phyloP scores from a whole-genome alignment of 2,797 vertebrate species.

The Sebastes variabilis region DNA sequence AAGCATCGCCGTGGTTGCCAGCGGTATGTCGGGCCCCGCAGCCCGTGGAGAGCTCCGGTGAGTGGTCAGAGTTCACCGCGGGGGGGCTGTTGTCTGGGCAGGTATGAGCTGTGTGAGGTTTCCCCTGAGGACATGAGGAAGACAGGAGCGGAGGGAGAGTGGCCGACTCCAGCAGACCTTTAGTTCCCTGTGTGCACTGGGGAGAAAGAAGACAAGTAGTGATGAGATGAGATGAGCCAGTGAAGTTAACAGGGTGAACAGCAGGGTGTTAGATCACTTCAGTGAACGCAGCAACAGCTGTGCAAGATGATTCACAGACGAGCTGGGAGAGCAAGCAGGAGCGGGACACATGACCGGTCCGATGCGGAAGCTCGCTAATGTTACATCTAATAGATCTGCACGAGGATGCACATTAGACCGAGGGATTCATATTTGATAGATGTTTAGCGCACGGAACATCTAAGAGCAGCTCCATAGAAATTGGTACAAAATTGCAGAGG shows the following conservation, averaged over 20 bases:
- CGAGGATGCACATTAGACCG: not conserved
- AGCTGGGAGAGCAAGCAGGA: not conserved
- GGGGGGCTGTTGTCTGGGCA: slow-evolving; percentile 32
- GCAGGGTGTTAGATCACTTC: slow-evolving; percentile 2
- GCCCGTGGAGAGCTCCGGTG: slow-evolving; percentile 28
- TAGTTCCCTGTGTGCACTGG: slow-evolving; percentile 80
- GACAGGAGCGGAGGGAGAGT: slow-evolving; percentile 76
- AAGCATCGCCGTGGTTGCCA: slow-evolving; percentile 42
- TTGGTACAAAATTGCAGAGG: not conserved
- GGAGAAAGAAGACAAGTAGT: not conserved
- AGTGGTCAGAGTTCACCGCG: slow-evolving; percentile 44
- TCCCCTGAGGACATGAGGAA: slow-evolving; percentile 75
- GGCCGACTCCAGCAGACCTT: slow-evolving; percentile 79
- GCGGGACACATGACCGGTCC: not conserved
- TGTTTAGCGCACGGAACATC: not conserved
- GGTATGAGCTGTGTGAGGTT: slow-evolving; percentile 41
- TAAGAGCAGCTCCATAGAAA: not conserved
- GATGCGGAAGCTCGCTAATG: not conserved
- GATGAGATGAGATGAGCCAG: slow-evolving; percentile 2
- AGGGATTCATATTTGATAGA: not conserved
- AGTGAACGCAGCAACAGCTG: slow-evolving; percentile 7
- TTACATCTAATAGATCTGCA: slow-evolving; percentile 10
- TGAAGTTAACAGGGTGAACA: not conserved
- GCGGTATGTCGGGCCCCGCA: slow-evolving; percentile 14
- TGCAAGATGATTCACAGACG: not conserved